Conservation (phyloP, 2,888 invertebrate genomes). For the Acronicta alni region DNA sequence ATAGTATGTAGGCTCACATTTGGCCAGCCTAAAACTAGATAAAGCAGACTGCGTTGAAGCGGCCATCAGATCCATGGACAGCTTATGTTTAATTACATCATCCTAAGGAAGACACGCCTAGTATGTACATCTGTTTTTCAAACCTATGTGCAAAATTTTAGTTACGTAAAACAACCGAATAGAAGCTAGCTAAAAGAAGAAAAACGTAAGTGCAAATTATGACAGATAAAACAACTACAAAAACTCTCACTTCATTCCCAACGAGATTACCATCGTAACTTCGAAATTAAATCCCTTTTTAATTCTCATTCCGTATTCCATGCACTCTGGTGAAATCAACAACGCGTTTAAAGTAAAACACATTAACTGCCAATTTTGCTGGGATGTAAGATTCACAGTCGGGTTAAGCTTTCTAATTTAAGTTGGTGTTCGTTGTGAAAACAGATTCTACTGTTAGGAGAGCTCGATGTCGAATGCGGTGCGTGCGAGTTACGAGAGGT, state of each 20-base stretch:
- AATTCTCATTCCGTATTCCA: conserved; percentile 50
- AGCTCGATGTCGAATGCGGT: conserved; percentile 59
- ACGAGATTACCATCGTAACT: conserved; percentile 17
- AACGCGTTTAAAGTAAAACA: conserved; percentile 65
- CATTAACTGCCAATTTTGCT: conserved; percentile 74
- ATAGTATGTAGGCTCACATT: no score
- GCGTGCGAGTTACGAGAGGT: conserved; percentile 46
- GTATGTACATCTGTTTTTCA: no score
- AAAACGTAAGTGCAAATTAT: background rate
- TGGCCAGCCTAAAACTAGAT: no score
- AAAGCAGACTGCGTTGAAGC: no score
- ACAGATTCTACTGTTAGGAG: conserved; percentile 77
- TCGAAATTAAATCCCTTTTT: conserved; percentile 41
- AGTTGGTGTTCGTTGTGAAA: conserved; percentile 83
- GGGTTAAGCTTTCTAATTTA: conserved; percentile 85
- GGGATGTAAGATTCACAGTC: conserved; percentile 72
- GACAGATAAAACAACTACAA: background rate
- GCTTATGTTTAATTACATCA: no score
- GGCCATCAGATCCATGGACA: no score
- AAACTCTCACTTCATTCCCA: conserved; percentile 5
- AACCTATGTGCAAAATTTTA: no score
- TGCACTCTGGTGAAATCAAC: conserved; percentile 57
- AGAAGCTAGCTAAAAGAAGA: background rate
- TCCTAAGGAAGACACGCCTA: no score
- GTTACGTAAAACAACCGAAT: background rate